These are phyloP conservation scores for Bombus superbus DNA, from an alignment of 1,140 invertebrate species.

Conservation along the genomic window DNA sequence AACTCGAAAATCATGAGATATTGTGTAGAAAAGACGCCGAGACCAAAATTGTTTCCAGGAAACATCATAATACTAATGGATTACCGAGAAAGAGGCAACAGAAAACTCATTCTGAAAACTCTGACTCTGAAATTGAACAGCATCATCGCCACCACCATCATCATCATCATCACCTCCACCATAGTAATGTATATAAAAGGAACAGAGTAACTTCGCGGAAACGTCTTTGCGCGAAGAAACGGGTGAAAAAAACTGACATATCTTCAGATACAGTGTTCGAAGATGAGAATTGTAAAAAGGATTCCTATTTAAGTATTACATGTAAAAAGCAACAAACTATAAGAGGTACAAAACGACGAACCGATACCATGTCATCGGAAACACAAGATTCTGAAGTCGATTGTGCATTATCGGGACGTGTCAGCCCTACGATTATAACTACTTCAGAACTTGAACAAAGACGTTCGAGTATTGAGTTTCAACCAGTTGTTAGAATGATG, in stretches of 20 bases:
- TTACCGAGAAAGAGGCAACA: conserved; percentile 50
- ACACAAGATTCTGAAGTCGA: conserved; percentile 61
- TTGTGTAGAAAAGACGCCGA: conserved; percentile 61
- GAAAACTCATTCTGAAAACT: conserved; percentile 33
- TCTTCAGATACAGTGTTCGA: conserved; percentile 70
- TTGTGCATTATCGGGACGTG: conserved; percentile 70
- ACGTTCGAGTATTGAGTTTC: conserved; percentile 80
- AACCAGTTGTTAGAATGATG: conserved; percentile 81
- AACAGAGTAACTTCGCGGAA: conserved; percentile 55
- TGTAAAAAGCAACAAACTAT: conserved; percentile 56
- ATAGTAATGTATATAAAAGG: conserved; percentile 55
- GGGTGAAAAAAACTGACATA: conserved; percentile 60
- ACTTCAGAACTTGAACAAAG: conserved; percentile 75
- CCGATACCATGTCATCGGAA: conserved; percentile 61
- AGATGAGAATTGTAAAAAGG: conserved; percentile 76
- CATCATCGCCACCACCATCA: background rate
- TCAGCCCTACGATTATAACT: conserved; percentile 67
- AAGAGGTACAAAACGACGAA: conserved; percentile 47
- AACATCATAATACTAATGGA: conserved; percentile 67
- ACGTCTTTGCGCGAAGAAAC: conserved; percentile 64
- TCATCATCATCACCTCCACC: conserved; percentile 14
- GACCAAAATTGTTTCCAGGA: conserved; percentile 62
- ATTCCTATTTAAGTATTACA: conserved; percentile 68
- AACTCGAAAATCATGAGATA: conserved; percentile 73
- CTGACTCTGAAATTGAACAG: conserved; percentile 44